Base-by-base conservation (phyloP, 2,888 invertebrate species). In the Nemurella pictetii region DNA sequence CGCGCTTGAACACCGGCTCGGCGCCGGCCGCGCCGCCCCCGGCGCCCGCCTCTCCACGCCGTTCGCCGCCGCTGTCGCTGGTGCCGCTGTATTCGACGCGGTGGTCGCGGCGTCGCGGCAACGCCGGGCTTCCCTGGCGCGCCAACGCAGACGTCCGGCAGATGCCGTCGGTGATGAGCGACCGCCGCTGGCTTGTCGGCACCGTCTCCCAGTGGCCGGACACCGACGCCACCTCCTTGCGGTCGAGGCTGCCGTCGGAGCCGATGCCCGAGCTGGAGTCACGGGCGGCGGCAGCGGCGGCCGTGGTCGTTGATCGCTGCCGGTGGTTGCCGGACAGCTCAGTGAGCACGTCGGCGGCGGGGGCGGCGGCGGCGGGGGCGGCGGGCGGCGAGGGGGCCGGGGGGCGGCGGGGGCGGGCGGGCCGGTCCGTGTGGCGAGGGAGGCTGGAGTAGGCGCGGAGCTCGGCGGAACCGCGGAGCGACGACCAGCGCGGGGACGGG, bases 1-100 rank as follows among this genome's bases (percentile, higher is more conserved):
- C 94, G 89, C 94, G 93, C 87, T 92, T 91, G 88, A 94, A 94
- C 12, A 94, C 93, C 0, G 93, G 93, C 5, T 94, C 93, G 87
- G 93, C 93, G 82, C 93, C 89, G 12, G 93, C 93, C 88, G 94
- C 94, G 90, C 92, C 91, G 90, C 92, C 91, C 87, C 92, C 92
- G n/a, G 26, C 7, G 25, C 3, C 28, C 55, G n/a, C 30, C 78
- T 78, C 78, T 7, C 9, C 84, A 80, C 73, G 83, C 84, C 82
- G 72, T 32, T 85, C 86, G 3, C 85, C 86, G n/a, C 86, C 86
- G 72, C 86, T 85, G 30, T 85, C 85, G 80, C 86, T 85, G 73
- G 84, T 85, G 15, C 86, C 86, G 77, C 86, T 85, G 77, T 85
- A 83, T 27, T 85, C 86, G 36, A 82, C 55, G 9, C 29, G 36